Percentiles rank a stretch among this genome's conserved stretches.
Evolutionary conservation across 2,888 invertebrate species (phyloP).

Genomic region (Nysson spinosus): DNA sequence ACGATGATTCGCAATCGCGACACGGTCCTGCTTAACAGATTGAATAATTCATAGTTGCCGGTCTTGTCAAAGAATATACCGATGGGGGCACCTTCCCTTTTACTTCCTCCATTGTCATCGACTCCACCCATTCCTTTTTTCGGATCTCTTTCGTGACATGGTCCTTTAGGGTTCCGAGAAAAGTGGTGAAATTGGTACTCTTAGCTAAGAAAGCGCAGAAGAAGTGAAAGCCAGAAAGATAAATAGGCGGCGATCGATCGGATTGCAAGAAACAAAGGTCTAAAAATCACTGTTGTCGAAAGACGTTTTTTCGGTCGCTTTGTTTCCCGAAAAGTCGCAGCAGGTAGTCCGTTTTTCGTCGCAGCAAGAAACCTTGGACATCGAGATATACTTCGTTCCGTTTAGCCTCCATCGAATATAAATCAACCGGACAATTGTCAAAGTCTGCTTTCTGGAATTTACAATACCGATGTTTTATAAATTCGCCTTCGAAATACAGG

Average conservation of each 20-base stretch:
- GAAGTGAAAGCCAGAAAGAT: neutral
- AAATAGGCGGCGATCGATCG: slow-evolving; percentile 19
- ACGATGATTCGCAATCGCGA: slow-evolving; percentile 71
- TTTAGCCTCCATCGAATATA: slow-evolving; percentile 7
- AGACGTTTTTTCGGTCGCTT: slow-evolving; percentile 30
- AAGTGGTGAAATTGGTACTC: slow-evolving; percentile 35
- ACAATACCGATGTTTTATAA: slow-evolving; percentile 23
- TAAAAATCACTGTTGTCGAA: slow-evolving; percentile 38
- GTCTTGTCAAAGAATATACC: slow-evolving; percentile 71
- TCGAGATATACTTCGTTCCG: slow-evolving; percentile 27
- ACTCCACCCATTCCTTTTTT: slow-evolving; percentile 30
- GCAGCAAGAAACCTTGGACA: slow-evolving; percentile 17
- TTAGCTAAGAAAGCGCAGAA: slow-evolving; percentile 2
- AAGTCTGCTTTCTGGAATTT: slow-evolving; percentile 41
- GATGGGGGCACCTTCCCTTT: slow-evolving; percentile 49
- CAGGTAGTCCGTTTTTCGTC: slow-evolving; percentile 24
- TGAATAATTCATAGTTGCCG: slow-evolving; percentile 75
- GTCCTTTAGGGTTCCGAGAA: slow-evolving; percentile 10
- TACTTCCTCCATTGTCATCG: slow-evolving; percentile 41
- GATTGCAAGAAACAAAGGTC: slow-evolving; percentile 41
- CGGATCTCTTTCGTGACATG: slow-evolving; percentile 1
- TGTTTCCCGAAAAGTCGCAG: slow-evolving; percentile 33
- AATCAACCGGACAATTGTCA: slow-evolving; percentile 29
- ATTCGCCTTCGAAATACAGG: slow-evolving; percentile 37
- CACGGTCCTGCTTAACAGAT: slow-evolving; percentile 71